Conservation (phyloP, 1,140 invertebrate genomes). For the Doryteuthis pealeii region DNA sequence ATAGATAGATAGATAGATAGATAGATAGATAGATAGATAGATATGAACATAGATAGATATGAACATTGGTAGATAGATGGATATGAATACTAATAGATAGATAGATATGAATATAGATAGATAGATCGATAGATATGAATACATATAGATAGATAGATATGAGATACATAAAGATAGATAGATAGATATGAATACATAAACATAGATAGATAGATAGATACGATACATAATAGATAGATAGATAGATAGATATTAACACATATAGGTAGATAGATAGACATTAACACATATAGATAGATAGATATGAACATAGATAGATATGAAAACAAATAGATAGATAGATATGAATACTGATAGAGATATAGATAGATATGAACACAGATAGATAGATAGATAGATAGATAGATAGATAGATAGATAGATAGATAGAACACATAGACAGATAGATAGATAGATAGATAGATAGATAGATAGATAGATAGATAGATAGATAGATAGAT, state of each 20-base stretch:
- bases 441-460: background rate
- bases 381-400: background rate
- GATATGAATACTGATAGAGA: background rate
- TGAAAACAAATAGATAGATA: background rate
- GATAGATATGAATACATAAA: background rate
- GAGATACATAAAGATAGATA: background rate
- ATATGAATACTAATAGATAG: no score
- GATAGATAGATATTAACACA: background rate
- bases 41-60: no score
- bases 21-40: no score
- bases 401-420: background rate
- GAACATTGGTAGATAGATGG: no score
- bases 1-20: no score
- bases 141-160: background rate
- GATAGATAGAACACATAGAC: background rate
- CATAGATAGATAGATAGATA: background rate
- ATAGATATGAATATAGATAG: no score
- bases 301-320: background rate
- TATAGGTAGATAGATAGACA: background rate
- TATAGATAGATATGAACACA: background rate
- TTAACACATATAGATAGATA: background rate
- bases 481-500: background rate
- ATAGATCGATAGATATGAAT: background rate
- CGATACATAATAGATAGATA: background rate
- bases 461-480: background rate